Percentiles rank a stretch among this genome's conserved stretches.
Conservation (phyloP, 2,797 vertebrate species). For the Threskiornis aethiopicus region DNA sequence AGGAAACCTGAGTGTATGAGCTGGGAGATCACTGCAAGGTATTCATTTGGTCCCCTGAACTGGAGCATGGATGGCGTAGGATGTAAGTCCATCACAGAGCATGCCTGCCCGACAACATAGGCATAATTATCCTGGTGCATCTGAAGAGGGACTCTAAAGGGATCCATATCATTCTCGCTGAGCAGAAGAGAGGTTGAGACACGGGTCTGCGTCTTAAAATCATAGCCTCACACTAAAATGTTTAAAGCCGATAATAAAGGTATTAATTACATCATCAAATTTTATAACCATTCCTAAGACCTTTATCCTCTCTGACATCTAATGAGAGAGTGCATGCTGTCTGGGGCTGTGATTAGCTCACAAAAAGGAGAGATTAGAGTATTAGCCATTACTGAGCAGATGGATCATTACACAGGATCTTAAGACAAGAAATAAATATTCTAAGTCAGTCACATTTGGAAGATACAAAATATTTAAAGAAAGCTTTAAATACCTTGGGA, state of each 20-base stretch:
- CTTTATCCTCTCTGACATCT: slow-evolving; percentile 53
- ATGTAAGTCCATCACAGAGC: background rate
- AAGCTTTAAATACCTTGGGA: slow-evolving; percentile 26
- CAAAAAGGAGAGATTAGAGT: slow-evolving; percentile 58
- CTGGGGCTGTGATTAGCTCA: slow-evolving; percentile 55
- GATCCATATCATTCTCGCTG: background rate
- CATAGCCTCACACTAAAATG: background rate
- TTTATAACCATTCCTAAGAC: slow-evolving; percentile 36
- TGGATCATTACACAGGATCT: slow-evolving; percentile 53
- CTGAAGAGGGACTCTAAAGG: background rate
- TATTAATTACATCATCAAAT: slow-evolving; percentile 43
- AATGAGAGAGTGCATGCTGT: slow-evolving; percentile 22
- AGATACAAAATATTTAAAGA: slow-evolving; percentile 30
- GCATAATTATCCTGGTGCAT: background rate
- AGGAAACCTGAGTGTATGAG: background rate
- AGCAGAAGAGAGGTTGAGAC: background rate
- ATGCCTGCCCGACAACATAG: background rate
- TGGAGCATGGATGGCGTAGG: background rate
- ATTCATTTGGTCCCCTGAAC: background rate
- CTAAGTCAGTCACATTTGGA: slow-evolving; percentile 25
- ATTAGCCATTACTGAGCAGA: slow-evolving; percentile 70
- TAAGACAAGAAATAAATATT: slow-evolving; percentile 62
- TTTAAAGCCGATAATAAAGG: slow-evolving; percentile 34
- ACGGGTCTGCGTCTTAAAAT: background rate
- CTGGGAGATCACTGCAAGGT: background rate